Evolutionary conservation across 2,888 invertebrate genomes (phyloP), one percentile per base, ranked within the genome.

Genomic region (Epinotia demarniana): DNA sequence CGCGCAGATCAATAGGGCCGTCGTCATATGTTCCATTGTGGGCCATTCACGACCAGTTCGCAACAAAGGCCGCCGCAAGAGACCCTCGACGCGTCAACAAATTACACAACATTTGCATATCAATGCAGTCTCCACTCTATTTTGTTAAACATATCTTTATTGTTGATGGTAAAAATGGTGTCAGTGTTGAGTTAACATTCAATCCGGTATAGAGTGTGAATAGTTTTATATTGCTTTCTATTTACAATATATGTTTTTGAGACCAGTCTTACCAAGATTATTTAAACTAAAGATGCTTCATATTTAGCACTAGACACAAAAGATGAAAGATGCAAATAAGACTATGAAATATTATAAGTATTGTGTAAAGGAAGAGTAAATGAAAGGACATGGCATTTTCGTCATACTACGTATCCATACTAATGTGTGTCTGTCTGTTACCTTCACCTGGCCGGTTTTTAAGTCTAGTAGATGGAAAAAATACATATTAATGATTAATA

Each of bases 31-130:
- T 88, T 90, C 86, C 86, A 81, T 90, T 90, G 85, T 89, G 64
- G 57, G 78, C 71, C 81, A 87, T 89, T 88, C 86, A 85, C 75
- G 86, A 92, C 93, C 89, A 88, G 93, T 93, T 91, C 74, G 79
- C 80, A 80, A 93, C 90, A 94, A 93, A 89, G 90, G 86, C 88
- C 86, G 92, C 92, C 92, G 89, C 93, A 93, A 92, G 91, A 88
- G 88, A 92, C 93, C 94, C 94, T 93, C 91, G 88, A 89, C 88
- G 82, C 88, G 93, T 92, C 92, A 93, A 93, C 92, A 94, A 94
- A 94, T 93, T 93, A 93, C 90, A 93, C 90, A 90, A 84, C 78
- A 94, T 94, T 93, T 86, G 86, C 93, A 94, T 94, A 87, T 91
- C 84, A 93, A 94, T 89, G 79, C 78, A 75, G 81, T 83, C 84